Evolutionary conservation across 2,113 vertebrate genomes (phyloP), one percentile per base, ranked within the genome.

Genomic region (Otocyon megalotis): DNA sequence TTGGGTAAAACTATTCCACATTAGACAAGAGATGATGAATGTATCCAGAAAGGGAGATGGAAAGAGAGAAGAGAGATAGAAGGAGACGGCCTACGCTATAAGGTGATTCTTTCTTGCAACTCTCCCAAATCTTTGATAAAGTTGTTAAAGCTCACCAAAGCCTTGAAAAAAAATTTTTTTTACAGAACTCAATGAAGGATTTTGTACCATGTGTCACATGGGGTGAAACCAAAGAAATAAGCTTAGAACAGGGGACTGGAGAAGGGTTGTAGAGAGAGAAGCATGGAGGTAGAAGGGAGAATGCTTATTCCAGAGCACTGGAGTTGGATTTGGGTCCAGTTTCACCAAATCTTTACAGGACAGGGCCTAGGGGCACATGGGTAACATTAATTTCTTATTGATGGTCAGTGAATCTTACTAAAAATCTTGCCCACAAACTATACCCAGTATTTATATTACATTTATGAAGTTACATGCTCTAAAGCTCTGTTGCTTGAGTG

Each of bases 111-210:
- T 77, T 77, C 48, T 62, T 8, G 1, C 8, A n/a, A 60, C 12
- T 24, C 17, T 60, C 65, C 62, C 37, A 74, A 35, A 69, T 80
- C 19, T 54, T 19, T n/a, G 22, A 88, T 8, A 37, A 79, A 58
- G 43, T 54, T 58, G 62, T 85, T n/a, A 72, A 50, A 86, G 76
- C 2, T 84, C 63, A 90, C 28, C 0, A 35, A 84, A 62, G 63
- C 10, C 92, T 86, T 82, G 2, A 88, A 76, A n/a, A 95, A 85
- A 69, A 24, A 10, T 3, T 30, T 89, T 89, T 77, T 88, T 43
- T 43, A 16, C 3, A 2, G 32, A 74, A 88, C 5, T n/a, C 8
- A 4, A 35, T 43, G 19, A 79, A 20, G 72, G 74, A 37, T 26
- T 65, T n/a, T 93, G 35, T 32, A 28, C 37, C 30, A 67, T 48